Percentiles rank a stretch among this genome's conserved stretches.
Conservation (phyloP, 2,888 invertebrate species). For the Dicyrtomina minuta region DNA sequence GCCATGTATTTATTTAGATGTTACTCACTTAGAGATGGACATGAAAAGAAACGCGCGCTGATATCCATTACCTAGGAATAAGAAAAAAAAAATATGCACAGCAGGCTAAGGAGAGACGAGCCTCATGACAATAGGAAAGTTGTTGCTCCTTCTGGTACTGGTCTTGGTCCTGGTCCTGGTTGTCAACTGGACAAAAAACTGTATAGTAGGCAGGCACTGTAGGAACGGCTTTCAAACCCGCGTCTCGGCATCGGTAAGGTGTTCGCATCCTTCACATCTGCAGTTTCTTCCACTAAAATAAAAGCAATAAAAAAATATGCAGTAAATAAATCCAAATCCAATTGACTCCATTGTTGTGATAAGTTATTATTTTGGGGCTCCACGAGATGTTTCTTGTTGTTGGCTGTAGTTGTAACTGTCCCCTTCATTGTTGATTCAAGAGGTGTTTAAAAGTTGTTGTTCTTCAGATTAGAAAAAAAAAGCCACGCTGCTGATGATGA, state of each 20-base stretch:
- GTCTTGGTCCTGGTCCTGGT: too few species aligned
- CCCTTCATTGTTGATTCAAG: not conserved
- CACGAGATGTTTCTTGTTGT: not conserved
- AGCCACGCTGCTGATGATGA: not conserved
- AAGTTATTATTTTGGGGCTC: not conserved
- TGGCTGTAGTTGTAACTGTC: not conserved
- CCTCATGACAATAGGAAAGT: conserved; percentile 8
- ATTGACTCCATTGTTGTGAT: not conserved
- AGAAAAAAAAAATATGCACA: conserved; percentile 8
- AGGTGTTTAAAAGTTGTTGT: not conserved
- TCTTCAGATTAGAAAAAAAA: conserved; percentile 8
- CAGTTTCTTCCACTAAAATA: conserved; percentile 8
- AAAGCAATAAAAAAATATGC: conserved; percentile 13
- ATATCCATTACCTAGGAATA: not conserved
- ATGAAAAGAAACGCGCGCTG: too few species aligned
- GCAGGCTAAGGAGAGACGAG: not conserved
- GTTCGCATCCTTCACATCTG: not conserved
- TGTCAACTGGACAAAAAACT: conserved; percentile 16
- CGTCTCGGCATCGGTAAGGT: not conserved
- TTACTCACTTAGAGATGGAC: not conserved
- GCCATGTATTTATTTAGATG: not conserved
- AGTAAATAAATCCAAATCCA: not conserved
- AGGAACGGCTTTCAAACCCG: not conserved
- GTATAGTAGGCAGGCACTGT: too few species aligned
- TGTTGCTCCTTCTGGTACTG: conserved; percentile 11